These are phyloP conservation scores for Allophyes oxyacanthae DNA, from an alignment of 2,888 invertebrate species.

Conservation along the genomic window DNA sequence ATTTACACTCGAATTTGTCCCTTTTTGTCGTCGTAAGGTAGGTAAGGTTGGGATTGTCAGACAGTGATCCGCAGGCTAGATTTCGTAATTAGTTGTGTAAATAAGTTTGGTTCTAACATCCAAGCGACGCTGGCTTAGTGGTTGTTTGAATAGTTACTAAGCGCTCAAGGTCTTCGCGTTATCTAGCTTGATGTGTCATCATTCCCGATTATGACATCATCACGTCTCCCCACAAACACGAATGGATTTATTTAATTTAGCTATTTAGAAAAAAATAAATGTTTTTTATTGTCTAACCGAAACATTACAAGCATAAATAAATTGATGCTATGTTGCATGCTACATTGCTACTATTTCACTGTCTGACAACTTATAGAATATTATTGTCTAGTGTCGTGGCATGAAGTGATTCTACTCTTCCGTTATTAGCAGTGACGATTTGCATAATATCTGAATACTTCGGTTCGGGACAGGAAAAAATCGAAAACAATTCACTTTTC, in stretches of 20 bases:
- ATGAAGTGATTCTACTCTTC: neutral
- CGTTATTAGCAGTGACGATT: neutral
- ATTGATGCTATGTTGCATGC: conserved; percentile 9
- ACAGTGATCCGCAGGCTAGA: conserved; percentile 23
- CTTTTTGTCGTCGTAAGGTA: neutral
- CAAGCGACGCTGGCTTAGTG: conserved; percentile 41
- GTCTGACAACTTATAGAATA: conserved; percentile 32
- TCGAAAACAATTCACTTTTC: too few species aligned
- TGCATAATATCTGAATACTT: neutral
- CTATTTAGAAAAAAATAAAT: conserved; percentile 12
- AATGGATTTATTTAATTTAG: conserved; percentile 30
- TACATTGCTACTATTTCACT: conserved; percentile 30
- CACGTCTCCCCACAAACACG: conserved; percentile 28
- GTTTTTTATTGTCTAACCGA: neutral
- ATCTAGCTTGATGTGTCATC: conserved; percentile 66
- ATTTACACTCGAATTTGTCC: conserved; percentile 10
- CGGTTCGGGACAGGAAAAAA: neutral
- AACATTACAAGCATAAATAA: conserved; percentile 16
- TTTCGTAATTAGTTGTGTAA: conserved; percentile 32
- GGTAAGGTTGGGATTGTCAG: conserved; percentile 17
- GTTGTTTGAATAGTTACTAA: conserved; percentile 60
- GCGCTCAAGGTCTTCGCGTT: conserved; percentile 63
- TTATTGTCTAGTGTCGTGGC: conserved; percentile 42
- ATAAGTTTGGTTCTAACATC: conserved; percentile 29
- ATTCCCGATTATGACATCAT: conserved; percentile 63